Base-by-base conservation (phyloP, 2,797 vertebrate species). In the Balearica regulorum region DNA sequence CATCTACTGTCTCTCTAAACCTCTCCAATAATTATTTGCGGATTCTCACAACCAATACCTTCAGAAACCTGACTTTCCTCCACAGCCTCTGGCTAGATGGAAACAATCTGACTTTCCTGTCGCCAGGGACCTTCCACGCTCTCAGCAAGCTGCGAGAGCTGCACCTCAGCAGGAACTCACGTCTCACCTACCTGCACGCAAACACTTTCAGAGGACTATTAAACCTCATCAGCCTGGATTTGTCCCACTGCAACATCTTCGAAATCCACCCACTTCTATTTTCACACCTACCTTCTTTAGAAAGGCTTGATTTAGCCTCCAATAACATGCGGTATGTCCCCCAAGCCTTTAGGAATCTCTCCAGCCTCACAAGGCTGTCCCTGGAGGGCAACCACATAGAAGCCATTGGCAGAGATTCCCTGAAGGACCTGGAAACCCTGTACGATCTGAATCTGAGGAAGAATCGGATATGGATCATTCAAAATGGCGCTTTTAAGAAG, bases 391-490 rank as follows among this genome's bases (percentile, higher is more conserved):
- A 98, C 21, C 85, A 95, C 78, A 97, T 97, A 48, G 97, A 97
- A 91, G 97, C 97, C 41, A 92, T 98, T 0, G 97, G 97, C n/a
- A 96, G 87, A 80, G 97, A 97, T 37, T 97, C 97, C 46, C 82
- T 98, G 79, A 97, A 96, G 73, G 89, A 94, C 73, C 87, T 97
- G 91, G 93, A 73, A n/a, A 29, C 84, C 17, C 71, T 98, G 68
- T 48, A 88, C 0, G 84, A 97, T 61, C 87, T 98, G 89, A 98
- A 97, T 33, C 97, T 98, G 66, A 90, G 97, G 77, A 97, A 85
- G 94, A 98, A 98, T 82, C 93, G 94, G 65, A 97, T 98, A 90
- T 96, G 97, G 97, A 97, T 94, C 29, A 97, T 98, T 64, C 97
- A 97, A 55, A 78, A 86, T 0, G 96, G 97, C 1, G 97, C 97